phyloP scores from a whole-genome alignment of 1,140 invertebrate genomes.

The Drosophila lacertosa region DNA sequence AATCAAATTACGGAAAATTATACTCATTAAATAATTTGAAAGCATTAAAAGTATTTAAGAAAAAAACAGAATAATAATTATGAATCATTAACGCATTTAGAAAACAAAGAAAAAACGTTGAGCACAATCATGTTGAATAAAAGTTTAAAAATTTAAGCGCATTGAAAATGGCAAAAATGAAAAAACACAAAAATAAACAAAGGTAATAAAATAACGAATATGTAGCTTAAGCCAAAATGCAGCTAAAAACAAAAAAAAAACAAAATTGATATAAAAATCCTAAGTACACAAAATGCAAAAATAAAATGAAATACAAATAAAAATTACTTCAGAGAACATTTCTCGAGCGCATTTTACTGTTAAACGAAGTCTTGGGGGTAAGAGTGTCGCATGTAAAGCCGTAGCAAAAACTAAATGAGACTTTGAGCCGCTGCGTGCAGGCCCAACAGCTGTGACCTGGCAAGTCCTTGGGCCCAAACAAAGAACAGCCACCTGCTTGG shows the following conservation, averaged over 20 bases:
- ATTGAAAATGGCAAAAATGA: constrained; percentile 54
- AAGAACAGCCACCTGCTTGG: neutral
- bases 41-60: constrained; percentile 14
- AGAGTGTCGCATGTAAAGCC: constrained; percentile 15
- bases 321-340: constrained; percentile 19
- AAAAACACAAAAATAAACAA: constrained; percentile 23
- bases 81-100: constrained; percentile 1
- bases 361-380: neutral
- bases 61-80: constrained; percentile 8
- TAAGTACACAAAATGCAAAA: neutral
- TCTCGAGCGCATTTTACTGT: neutral
- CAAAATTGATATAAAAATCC: constrained; percentile 2
- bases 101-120: constrained; percentile 58
- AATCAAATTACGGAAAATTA: constrained; percentile 37
- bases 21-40: constrained; percentile 39
- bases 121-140: constrained; percentile 76
- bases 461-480: constrained; percentile 30
- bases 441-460: constrained; percentile 54
- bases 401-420: constrained; percentile 57
- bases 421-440: constrained; percentile 62
- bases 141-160: constrained; percentile 47
- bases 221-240: constrained; percentile 51
- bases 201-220: constrained; percentile 34
- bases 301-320: constrained; percentile 29
- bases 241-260: constrained; percentile 40